Evolutionary conservation across 2,888 invertebrate species (phyloP).

Genomic region (Tiphia femorata): DNA sequence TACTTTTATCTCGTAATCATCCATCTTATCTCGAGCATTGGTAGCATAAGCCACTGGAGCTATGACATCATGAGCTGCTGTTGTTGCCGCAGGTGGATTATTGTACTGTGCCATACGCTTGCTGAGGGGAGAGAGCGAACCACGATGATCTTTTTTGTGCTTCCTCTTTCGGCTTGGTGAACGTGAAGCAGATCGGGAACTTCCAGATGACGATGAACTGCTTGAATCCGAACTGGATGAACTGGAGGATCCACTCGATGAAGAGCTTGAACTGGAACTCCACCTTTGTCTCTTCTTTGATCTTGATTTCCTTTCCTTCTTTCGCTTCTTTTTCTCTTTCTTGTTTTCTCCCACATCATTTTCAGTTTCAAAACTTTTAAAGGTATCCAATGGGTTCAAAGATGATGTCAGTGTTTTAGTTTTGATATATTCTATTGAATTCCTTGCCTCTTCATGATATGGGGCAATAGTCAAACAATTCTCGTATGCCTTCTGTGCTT

Average conservation of each 20-base stretch:
- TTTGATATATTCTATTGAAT: conserved; percentile 85
- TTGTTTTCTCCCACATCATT: conserved; percentile 59
- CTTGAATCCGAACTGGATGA: conserved; percentile 74
- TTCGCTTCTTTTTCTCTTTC: conserved; percentile 68
- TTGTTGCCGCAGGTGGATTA: conserved; percentile 75
- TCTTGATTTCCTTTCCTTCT: conserved; percentile 68
- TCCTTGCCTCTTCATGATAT: conserved; percentile 88
- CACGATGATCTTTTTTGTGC: conserved; percentile 73
- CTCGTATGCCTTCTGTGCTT: conserved; percentile 87
- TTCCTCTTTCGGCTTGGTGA: conserved; percentile 59
- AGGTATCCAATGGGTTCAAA: conserved; percentile 59
- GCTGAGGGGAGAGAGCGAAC: conserved; percentile 84
- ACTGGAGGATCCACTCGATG: conserved; percentile 77
- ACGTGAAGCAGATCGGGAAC: conserved; percentile 61
- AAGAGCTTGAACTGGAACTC: conserved; percentile 76
- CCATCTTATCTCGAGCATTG: conserved; percentile 68
- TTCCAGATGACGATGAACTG: conserved; percentile 71
- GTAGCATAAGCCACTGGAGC: conserved; percentile 68
- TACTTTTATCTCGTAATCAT: conserved; percentile 79
- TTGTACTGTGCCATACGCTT: conserved; percentile 87
- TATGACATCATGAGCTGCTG: conserved; percentile 69
- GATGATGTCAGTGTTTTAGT: conserved; percentile 71
- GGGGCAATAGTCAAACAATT: conserved; percentile 87
- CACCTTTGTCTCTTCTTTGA: conserved; percentile 67
- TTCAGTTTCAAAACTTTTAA: conserved; percentile 63